Evolutionary conservation across 2,113 vertebrate species (phyloP), one percentile per base, ranked within the genome.

Genomic region (Hyperoodon ampullatus): DNA sequence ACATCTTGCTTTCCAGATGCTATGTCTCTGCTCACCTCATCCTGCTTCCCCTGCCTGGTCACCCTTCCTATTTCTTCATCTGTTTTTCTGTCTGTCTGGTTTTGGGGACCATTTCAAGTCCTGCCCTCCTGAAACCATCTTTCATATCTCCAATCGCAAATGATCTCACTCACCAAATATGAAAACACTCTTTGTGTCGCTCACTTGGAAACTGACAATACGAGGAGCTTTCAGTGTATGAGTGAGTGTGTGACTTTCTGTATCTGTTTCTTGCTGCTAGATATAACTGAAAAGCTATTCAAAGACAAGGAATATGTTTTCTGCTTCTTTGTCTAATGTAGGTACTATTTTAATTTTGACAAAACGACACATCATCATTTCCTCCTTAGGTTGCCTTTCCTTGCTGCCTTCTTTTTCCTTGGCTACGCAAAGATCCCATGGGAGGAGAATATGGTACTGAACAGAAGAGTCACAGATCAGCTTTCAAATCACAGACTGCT

Each of bases 211-310:
- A 12, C 13, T 66, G 81, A 89, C 42, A 68, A 87, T 39, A 21
- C 0, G 3, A 47, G 33, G 47, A 71, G 68, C 12, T 68, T 61
- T 74, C 6, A 18, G 75, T 42, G 50, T 4, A 3, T 70, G 16
- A 1, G 26, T 39, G 19, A 77, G 50, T 61, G 60, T 61, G 60
- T 78, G 55, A n/a, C 42, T 72, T 23, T 80, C 28, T 66, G 23
- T 75, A 39, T 87, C 74, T 94, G 66, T 75, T 88, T 90, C 90
- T 95, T 90, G 30, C 15, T 39, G 88, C 75, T 80, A 58, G 58
- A 95, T 81, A 85, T 87, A 95, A 88, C 83, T 77, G n/a, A n/a
- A 83, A 74, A 66, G 75, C 42, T 93, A 53, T 63, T 68, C 82
- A 74, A 75, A 71, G 90, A 93, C 58, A 70, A 72, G n/a, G 80